Conservation (phyloP, 2,113 vertebrate genomes). For the Neodon shergylaensis region DNA sequence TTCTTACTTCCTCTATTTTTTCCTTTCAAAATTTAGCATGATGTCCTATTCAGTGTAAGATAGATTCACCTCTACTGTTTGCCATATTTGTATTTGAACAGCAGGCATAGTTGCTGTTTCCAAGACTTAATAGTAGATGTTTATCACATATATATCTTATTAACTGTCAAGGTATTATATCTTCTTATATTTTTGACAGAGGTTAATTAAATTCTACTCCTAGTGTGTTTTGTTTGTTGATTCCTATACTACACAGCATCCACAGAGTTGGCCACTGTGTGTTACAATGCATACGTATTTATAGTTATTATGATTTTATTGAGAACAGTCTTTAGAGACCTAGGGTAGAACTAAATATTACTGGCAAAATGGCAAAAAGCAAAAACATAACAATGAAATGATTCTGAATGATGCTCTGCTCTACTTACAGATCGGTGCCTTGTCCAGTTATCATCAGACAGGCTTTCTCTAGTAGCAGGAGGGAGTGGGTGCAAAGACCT, state of each 20-base stretch:
- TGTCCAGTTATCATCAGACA: neutral
- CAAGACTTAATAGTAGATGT: neutral
- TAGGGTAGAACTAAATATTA: neutral
- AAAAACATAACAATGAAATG: neutral
- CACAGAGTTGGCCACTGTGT: neutral
- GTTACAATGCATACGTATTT: neutral
- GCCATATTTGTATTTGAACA: neutral
- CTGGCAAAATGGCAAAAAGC: neutral
- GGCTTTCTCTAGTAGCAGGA: neutral
- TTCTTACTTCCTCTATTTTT: neutral
- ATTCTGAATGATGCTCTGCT: neutral
- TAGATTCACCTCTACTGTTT: neutral
- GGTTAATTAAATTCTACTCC: neutral
- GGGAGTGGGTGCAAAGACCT: too few relatives aligned
- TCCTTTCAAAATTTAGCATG: conserved; percentile 10
- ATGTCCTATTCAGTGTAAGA: neutral
- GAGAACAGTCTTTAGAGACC: neutral
- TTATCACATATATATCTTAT: conserved; percentile 6
- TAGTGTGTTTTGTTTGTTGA: neutral
- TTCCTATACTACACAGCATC: neutral
- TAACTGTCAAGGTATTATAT: neutral
- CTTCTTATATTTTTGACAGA: neutral
- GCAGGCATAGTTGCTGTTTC: neutral
- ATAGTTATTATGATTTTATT: neutral
- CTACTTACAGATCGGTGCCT: neutral